phyloP scores from a whole-genome alignment of 2,797 vertebrate species.

The Atherinosoma microstoma region DNA sequence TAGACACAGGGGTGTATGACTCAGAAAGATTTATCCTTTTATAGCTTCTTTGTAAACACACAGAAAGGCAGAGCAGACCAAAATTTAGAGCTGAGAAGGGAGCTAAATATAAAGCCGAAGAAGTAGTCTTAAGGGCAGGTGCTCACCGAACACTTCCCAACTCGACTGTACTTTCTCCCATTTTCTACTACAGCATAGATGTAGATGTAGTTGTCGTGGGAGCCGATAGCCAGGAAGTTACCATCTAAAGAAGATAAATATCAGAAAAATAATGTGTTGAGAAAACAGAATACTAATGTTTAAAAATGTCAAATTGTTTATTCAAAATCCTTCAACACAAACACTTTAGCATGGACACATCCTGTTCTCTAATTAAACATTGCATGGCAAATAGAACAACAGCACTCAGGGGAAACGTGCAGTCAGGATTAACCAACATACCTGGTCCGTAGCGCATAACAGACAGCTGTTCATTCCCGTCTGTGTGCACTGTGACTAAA shows the following conservation, averaged over 20 bases:
- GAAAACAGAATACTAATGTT: background rate
- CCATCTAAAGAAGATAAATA: slow-evolving; percentile 84
- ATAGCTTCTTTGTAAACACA: slow-evolving; percentile 20
- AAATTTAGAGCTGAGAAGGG: slow-evolving; percentile 3
- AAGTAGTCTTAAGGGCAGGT: slow-evolving; percentile 11
- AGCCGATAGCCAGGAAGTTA: slow-evolving; percentile 96
- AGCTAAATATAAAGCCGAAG: slow-evolving; percentile 50
- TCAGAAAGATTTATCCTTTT: slow-evolving; percentile 32
- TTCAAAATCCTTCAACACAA: background rate
- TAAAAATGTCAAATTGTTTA: background rate
- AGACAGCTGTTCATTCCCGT: slow-evolving; percentile 96
- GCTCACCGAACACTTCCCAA: slow-evolving; percentile 97
- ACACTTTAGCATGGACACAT: background rate
- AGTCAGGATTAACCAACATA: slow-evolving; percentile 51
- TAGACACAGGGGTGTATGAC: slow-evolving; percentile 16
- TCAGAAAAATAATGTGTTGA: slow-evolving; percentile 15
- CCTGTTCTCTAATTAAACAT: background rate
- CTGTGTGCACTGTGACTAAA: slow-evolving; percentile 96
- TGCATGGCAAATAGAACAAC: background rate
- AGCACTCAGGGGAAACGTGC: background rate
- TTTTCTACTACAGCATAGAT: slow-evolving; percentile 94
- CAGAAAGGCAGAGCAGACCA: slow-evolving; percentile 2
- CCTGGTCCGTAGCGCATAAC: slow-evolving; percentile 95
- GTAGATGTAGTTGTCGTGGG: slow-evolving; percentile 99
- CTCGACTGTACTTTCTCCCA: slow-evolving; percentile 93